phyloP scores from a whole-genome alignment of 1,140 invertebrate species.

The Phymorhynchus buccinoides region DNA sequence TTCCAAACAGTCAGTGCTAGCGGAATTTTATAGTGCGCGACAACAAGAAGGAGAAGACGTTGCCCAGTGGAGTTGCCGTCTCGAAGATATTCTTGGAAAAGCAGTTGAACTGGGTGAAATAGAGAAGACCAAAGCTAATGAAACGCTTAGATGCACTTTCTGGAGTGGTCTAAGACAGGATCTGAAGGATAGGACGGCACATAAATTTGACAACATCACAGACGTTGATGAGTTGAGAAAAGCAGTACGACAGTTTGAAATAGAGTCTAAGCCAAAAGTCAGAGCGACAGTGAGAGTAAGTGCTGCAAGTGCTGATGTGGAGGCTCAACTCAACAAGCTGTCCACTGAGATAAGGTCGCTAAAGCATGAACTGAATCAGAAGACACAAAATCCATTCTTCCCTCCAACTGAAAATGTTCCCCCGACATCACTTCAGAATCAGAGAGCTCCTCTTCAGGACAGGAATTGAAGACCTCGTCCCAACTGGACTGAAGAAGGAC shows the following conservation, averaged over 20 bases:
- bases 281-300: background rate
- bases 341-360: background rate
- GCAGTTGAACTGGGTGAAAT: constrained; percentile 27
- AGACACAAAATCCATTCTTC: background rate
- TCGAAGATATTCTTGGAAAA: constrained; percentile 45
- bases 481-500: too few relatives aligned
- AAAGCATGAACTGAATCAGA: background rate
- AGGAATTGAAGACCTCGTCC: too few relatives aligned
- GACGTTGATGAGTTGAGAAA: constrained; percentile 44
- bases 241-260: constrained; percentile 31
- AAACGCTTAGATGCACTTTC: constrained; percentile 39
- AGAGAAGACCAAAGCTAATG: background rate
- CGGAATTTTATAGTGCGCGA: constrained; percentile 45
- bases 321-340: background rate
- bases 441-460: too few relatives aligned
- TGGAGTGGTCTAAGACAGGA: constrained; percentile 39
- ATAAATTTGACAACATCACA: constrained; percentile 43
- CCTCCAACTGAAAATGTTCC: too few relatives aligned
- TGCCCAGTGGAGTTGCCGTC: constrained; percentile 39
- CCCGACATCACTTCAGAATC: too few relatives aligned
- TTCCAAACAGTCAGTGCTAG: constrained; percentile 33
- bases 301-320: background rate
- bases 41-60: constrained; percentile 40
- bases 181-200: constrained; percentile 37
- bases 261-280: background rate